Base-by-base conservation (phyloP, 2,113 vertebrate species). In the Atherinomorus stipes region DNA sequence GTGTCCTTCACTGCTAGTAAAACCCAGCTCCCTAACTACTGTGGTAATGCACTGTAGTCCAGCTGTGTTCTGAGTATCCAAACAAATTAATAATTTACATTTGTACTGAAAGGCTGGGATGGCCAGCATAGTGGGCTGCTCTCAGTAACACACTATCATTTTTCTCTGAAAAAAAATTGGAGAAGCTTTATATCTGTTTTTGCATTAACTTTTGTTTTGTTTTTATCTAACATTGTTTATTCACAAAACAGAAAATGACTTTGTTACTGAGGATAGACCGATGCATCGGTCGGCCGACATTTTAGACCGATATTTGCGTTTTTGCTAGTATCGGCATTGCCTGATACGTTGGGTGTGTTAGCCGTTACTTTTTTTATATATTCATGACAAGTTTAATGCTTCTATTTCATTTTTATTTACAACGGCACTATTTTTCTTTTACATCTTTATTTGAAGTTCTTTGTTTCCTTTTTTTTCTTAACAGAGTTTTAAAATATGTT, bases 31-130 rank as follows among this genome's bases (percentile, higher is more conserved):
- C 57, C 64, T 25, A 50, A 80, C 80, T 72, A 59, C 56, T 80
- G 81, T 78, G 71, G 64, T 63, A 71, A 74, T 71, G 64, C 50
- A 59, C 67, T 58, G 56, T 82, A 74, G 79, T 81, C 83, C 87
- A 88, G 81, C 79, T 86, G 81, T 84, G 85, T 77, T 88, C 78
- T 64, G 76, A 78, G 74, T 71, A 85, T 89, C 83, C 83, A 87
- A 90, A 89, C 81, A 81, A 74, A 88, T 92, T 12, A 92, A 91
- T 91, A 86, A 91, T 93, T 93, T 25, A 92, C 60, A 56, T 68
- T 54, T 85, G 86, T 91, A 87, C 62, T 83, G 71, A 83, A 75
- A 71, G 70, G 64, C 83, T 76, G 49, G 50, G 61, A 81, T 71
- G 83, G 88, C 83, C 76, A 64, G 64, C 60, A 51, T 61, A 50